Base-by-base conservation (phyloP, 1,140 invertebrate genomes). In the Psilanteris sp. region DNA sequence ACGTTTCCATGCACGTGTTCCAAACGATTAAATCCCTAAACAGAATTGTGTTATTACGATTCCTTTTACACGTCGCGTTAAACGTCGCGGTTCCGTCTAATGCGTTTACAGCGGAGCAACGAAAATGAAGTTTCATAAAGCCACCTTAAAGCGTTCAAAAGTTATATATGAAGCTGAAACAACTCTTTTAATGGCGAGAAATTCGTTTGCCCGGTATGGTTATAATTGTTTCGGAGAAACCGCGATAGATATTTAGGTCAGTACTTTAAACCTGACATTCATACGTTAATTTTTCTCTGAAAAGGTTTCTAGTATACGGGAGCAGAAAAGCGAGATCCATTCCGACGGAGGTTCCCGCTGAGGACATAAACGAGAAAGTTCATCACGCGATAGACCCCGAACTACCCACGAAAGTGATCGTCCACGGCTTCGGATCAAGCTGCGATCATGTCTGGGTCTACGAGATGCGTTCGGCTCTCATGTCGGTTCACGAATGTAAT, bases 371-470 rank as follows among this genome's bases (percentile, higher is more conserved):
- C 66, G 86, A 87, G 59, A 81, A 82, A 72, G 82, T 89, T 70
- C 81, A 90, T 86, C 83, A 86, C 78, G 54, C 87, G 77, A 76
- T 89, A 73, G 87, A 89, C 67, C 81, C 85, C 2, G 80, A 86
- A 13, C 85, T 91, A n/a, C 93, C 94, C 0, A 94, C 95, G 8
- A 95, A 97, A 84, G 92, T 99, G 13, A 95, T 98, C 59, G 95
- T 98, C 0, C 97, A 99, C 79, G 97, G 97, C 2, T 99, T 98
- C 81, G 95, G 96, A 0, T 96, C 95, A 32, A 94, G 94, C 77
- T 97, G 96, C 79, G 92, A 93, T 10, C 93, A 95, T 70, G 92
- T 96, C 5, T 98, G 97, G 97, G 95, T 98, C 0, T 94, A 95
- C 80, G 95, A 97, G 81, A 97, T 98, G 94, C 91, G 95, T 26